phyloP scores from a whole-genome alignment of 1,140 invertebrate genomes.

The Drosophila sp. region DNA sequence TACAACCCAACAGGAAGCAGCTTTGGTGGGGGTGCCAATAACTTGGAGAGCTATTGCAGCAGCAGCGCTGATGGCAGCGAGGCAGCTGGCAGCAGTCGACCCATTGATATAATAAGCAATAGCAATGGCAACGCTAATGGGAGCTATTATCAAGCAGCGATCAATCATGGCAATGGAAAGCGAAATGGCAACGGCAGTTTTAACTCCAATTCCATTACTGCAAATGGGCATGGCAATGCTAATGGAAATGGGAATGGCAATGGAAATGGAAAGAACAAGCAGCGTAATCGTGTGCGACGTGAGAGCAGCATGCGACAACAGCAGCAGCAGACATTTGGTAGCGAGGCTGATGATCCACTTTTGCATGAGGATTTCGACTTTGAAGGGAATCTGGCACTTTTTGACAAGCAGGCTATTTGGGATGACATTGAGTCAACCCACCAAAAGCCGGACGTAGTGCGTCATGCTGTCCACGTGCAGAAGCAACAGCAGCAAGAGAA shows the following conservation, averaged over 20 bases:
- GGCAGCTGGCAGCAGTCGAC: slow-evolving; percentile 46
- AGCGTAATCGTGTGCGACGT: slow-evolving; percentile 63
- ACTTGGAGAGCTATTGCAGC: slow-evolving; percentile 64
- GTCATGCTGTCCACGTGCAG: slow-evolving; percentile 52
- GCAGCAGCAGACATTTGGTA: slow-evolving; percentile 71
- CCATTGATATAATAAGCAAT: slow-evolving; percentile 74
- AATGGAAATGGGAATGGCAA: slow-evolving; percentile 61
- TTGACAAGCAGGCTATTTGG: slow-evolving; percentile 93
- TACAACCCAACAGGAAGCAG: slow-evolving; percentile 28
- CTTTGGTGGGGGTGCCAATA: slow-evolving; percentile 7
- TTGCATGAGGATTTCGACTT: slow-evolving; percentile 94
- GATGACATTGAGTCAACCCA: slow-evolving; percentile 88
- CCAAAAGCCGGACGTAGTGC: slow-evolving; percentile 88
- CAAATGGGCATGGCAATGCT: slow-evolving; percentile 49
- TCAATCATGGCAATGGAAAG: slow-evolving; percentile 51
- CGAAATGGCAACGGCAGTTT: slow-evolving; percentile 38
- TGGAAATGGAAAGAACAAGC: slow-evolving; percentile 59
- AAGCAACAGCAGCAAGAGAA: slow-evolving; percentile 61
- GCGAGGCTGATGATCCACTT: slow-evolving; percentile 85
- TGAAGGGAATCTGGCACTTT: slow-evolving; percentile 95
- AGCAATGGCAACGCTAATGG: slow-evolving; percentile 35
- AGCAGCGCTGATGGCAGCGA: slow-evolving; percentile 65
- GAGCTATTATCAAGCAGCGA: slow-evolving; percentile 43
- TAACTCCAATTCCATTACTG: slow-evolving; percentile 30
- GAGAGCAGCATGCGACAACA: slow-evolving; percentile 74